Base-by-base conservation (phyloP, 2,113 vertebrate species). In the Micronycteris hirsuta region DNA sequence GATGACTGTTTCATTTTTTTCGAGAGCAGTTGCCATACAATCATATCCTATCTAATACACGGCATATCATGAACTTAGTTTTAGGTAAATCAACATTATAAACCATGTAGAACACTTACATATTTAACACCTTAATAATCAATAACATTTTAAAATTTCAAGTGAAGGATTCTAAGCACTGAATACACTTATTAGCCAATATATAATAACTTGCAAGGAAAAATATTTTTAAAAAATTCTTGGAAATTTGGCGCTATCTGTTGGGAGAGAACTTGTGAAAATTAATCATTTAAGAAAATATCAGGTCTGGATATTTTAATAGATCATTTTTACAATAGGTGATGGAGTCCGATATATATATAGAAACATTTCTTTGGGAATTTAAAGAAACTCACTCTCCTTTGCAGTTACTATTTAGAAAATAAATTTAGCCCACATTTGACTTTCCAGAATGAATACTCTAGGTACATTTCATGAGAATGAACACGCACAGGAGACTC, bases 281-380 rank as follows among this genome's bases (percentile, higher is more conserved):
- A 92, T 54, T 95, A 85, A 86, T 93, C 74, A 93, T 89, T 93
- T 97, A 93, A 95, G 91, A 90, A 94, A 94, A 86, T 94, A 73
- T 45, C 49, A 95, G 49, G 11, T 93, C 80, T 74, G 11, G 33
- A 86, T 91, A 61, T 94, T 93, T 92, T 92, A 87, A 74, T 45
- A 74, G n/a, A 67, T 77, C 12, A 41, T 22, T 89, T 96, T 92
- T 65, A 91, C n/a, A 78, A 24, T 63, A 65, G 45, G 26, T 86
- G 47, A 86, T 94, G 52, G 49, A 65, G 26, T 67, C 41, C 91
- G n/a, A 71, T 78, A 71, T n/a, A n/a, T n/a, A n/a, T n/a, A n/a
- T n/a, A n/a, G n/a, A n/a, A n/a, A n/a, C n/a, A n/a, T 17, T 94
- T 90, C 41, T 61, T 78, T 77, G 41, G 17, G 31, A 19, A 10